A percentile compares a stretch with the other conserved stretches of the same genome.
phyloP scores from a whole-genome alignment of 2,113 vertebrate species.

The Pteropus alecto region DNA sequence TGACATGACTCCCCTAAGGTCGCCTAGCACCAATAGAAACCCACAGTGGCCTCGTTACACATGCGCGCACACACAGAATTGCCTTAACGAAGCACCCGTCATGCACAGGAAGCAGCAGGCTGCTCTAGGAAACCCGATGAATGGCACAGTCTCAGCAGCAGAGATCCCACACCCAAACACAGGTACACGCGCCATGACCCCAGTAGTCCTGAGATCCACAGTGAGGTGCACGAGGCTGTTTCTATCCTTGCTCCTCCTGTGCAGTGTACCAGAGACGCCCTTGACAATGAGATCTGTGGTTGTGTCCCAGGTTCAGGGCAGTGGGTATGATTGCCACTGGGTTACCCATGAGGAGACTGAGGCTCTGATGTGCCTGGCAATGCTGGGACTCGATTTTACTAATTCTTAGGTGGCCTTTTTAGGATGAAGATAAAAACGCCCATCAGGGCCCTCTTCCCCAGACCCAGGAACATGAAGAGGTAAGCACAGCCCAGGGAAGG shows the following conservation, averaged over 20 bases:
- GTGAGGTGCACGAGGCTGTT: not conserved
- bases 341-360: not conserved
- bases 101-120: not conserved
- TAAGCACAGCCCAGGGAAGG: not conserved
- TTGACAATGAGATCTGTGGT: not conserved
- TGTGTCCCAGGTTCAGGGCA: not conserved
- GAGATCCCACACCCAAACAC: too few relatives aligned
- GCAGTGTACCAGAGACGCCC: not conserved
- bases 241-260: not conserved
- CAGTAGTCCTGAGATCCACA: not conserved
- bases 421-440: not conserved
- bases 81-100: not conserved
- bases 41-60: not conserved
- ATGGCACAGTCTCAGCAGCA: not conserved
- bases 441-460: not conserved
- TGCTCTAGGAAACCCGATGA: not conserved
- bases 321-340: fast-evolving
- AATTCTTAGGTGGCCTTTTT: not conserved
- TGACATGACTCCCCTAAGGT: not conserved
- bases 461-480: not conserved
- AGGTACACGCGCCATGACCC: not conserved
- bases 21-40: too few relatives aligned
- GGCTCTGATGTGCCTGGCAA: not conserved
- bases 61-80: fast-evolving
- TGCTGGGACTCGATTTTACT: not conserved